phyloP scores from a whole-genome alignment of 2,797 vertebrate genomes.

The Mastacembelus armatus region DNA sequence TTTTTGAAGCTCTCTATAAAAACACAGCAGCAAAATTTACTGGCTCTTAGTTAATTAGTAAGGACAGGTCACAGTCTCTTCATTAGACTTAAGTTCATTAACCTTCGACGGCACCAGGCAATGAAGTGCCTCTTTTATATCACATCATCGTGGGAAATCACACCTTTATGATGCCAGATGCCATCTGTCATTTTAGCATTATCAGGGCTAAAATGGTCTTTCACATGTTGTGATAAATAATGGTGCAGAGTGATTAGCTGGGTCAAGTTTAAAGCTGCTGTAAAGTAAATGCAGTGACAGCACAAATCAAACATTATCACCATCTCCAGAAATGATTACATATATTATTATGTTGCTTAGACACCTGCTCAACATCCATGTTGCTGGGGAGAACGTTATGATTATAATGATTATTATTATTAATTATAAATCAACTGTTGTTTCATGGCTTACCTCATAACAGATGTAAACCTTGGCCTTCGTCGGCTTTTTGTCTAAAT shows the following conservation, averaged over 20 bases:
- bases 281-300: conserved; percentile 1
- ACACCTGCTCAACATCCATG: conserved; percentile 18
- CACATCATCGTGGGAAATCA: conserved; percentile 29
- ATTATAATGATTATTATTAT: conserved; percentile 21
- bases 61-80: conserved; percentile 60
- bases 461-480: conserved; percentile 12
- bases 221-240: conserved; percentile 26
- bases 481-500: conserved; percentile 3
- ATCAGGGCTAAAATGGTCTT: conserved; percentile 10
- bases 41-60: conserved; percentile 63
- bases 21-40: conserved; percentile 38
- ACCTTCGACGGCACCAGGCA: conserved; percentile 36
- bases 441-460: conserved; percentile 12
- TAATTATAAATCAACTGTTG: conserved; percentile 30
- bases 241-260: neutral
- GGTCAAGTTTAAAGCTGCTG: conserved; percentile 10
- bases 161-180: conserved; percentile 20
- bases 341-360: conserved; percentile 12
- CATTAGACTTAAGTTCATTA: conserved; percentile 66
- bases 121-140: conserved; percentile 37
- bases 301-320: neutral
- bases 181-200: conserved; percentile 18
- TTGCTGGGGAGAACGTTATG: conserved; percentile 17
- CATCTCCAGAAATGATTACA: neutral
- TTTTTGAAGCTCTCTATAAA: conserved; percentile 46